Evolutionary conservation across 2,113 vertebrate species (phyloP).

Genomic region (Embiotoca jacksoni): DNA sequence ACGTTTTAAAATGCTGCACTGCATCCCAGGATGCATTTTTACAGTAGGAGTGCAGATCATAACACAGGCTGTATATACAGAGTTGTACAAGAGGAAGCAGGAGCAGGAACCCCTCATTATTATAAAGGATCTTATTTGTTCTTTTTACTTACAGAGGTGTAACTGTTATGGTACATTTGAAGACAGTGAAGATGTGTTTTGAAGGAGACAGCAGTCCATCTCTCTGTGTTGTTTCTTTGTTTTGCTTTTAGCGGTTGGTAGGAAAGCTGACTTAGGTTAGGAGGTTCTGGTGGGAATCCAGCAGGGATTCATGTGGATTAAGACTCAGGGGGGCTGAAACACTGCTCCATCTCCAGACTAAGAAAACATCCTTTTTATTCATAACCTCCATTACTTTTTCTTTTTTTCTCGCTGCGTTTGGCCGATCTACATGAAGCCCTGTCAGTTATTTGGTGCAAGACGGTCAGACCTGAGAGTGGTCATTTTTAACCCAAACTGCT

Average conservation of each 20-base stretch:
- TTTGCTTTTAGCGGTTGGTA: constrained; percentile 21
- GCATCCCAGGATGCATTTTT: constrained; percentile 43
- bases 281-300: constrained; percentile 60
- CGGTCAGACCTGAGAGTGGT: neutral
- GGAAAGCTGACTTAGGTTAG: constrained; percentile 43
- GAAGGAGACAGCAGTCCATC: constrained; percentile 15
- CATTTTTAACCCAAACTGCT: constrained; percentile 20
- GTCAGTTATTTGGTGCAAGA: constrained; percentile 9
- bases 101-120: neutral
- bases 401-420: constrained; percentile 16
- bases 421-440: neutral
- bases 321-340: constrained; percentile 22
- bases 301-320: constrained; percentile 53
- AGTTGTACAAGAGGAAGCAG: constrained; percentile 13
- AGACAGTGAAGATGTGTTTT: constrained; percentile 13
- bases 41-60: constrained; percentile 31
- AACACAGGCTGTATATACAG: neutral
- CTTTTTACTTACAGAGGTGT: neutral
- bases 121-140: neutral
- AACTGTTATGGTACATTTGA: neutral
- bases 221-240: constrained; percentile 25
- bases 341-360: constrained; percentile 51
- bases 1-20: constrained; percentile 32
- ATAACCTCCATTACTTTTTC: constrained; percentile 25
- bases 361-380: constrained; percentile 66